phyloP scores from a whole-genome alignment of 2,888 invertebrate species.

The Tetrapedia diversipes region DNA sequence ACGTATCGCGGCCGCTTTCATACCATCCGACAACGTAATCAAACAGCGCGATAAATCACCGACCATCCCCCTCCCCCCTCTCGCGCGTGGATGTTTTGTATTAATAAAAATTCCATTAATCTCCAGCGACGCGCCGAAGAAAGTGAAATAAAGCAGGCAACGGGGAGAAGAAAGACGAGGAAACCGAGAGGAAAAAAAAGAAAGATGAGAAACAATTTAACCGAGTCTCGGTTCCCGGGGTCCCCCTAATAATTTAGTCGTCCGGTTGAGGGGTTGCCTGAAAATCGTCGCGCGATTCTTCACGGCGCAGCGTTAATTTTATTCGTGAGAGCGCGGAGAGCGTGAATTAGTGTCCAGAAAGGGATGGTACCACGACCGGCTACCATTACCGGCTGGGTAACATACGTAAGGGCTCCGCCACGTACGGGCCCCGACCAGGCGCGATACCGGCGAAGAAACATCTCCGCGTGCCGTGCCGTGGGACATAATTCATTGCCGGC shows the following conservation, averaged over 20 bases:
- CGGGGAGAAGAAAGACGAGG: constrained; percentile 34
- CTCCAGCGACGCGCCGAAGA: constrained; percentile 23
- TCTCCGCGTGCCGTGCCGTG: constrained; percentile 64
- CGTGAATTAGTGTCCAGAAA: constrained; percentile 70
- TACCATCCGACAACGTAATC: constrained; percentile 41
- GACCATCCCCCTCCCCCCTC: too few relatives aligned
- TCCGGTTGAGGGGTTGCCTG: constrained; percentile 51
- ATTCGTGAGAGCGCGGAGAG: constrained; percentile 64
- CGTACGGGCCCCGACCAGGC: constrained; percentile 49
- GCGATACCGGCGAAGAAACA: constrained; percentile 72
- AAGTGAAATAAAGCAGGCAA: constrained; percentile 37
- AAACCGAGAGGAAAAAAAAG: too few relatives aligned
- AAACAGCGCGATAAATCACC: constrained; percentile 50
- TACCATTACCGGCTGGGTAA: constrained; percentile 67
- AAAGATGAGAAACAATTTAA: constrained; percentile 53
- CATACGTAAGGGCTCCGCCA: constrained; percentile 64
- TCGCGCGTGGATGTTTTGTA: constrained; percentile 28
- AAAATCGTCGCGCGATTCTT: constrained; percentile 70
- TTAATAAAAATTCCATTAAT: constrained; percentile 62
- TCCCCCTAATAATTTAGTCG: constrained; percentile 68
- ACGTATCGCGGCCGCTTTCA: constrained; percentile 21
- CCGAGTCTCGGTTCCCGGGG: constrained; percentile 47
- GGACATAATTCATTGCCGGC: constrained; percentile 75
- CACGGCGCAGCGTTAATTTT: constrained; percentile 69
- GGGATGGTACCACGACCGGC: constrained; percentile 66